These are phyloP conservation scores for Siderastrea siderea DNA, from an alignment of 92 coral and sea anemone genomes.

Conservation along the genomic window DNA sequence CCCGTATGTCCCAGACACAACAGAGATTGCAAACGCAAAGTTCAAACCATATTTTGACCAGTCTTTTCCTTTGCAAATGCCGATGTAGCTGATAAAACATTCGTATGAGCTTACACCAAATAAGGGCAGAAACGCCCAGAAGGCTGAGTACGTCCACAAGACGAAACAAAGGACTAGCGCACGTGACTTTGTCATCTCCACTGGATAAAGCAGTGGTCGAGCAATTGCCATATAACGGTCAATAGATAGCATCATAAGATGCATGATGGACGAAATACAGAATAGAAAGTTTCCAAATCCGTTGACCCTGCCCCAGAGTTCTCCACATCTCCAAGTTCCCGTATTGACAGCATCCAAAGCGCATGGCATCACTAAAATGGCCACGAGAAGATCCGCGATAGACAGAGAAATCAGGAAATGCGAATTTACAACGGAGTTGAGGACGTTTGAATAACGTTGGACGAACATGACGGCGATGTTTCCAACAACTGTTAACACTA, in stretches of 20 bases:
- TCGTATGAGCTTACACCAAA: slow-evolving; percentile 91
- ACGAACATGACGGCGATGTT: slow-evolving; percentile 76
- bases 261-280: slow-evolving; percentile 93
- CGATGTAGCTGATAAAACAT: slow-evolving; percentile 85
- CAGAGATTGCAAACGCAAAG: slow-evolving; percentile 88
- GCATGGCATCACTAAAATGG: slow-evolving; percentile 79
- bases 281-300: slow-evolving; percentile 88
- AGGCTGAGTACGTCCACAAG: slow-evolving; percentile 79
- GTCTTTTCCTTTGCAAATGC: slow-evolving; percentile 70
- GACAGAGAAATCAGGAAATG: slow-evolving; percentile 77
- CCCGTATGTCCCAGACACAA: slow-evolving; percentile 88
- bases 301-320: slow-evolving; percentile 71
- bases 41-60: slow-evolving; percentile 85
- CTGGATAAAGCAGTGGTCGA: slow-evolving; percentile 71
- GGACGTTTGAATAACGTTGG: slow-evolving; percentile 61
- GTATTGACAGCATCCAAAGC: slow-evolving; percentile 78
- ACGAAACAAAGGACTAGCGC: slow-evolving; percentile 58
- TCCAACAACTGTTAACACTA: slow-evolving; percentile 68
- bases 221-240: slow-evolving; percentile 79
- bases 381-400: slow-evolving; percentile 84
- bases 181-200: slow-evolving; percentile 66
- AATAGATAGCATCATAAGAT: slow-evolving; percentile 83
- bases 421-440: slow-evolving; percentile 59
- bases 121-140: slow-evolving; percentile 85
- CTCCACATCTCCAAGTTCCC: slow-evolving; percentile 87